Evolutionary conservation across 2,113 vertebrate species (phyloP).

Genomic region (Ciconia maguari): DNA sequence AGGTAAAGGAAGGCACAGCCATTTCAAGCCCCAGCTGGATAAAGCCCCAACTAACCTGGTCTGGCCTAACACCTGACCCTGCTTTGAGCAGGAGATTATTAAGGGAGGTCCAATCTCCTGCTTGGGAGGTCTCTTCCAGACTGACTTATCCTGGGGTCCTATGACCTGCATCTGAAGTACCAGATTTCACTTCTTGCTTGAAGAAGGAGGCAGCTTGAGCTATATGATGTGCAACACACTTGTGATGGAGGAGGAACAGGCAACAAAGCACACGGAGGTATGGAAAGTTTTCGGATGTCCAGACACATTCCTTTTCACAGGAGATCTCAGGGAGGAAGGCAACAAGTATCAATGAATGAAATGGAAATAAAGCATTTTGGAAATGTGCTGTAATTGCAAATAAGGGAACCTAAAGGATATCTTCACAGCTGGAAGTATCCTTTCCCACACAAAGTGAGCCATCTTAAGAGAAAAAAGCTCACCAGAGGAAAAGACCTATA

Average conservation of each 20-base stretch:
- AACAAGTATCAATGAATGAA: background rate
- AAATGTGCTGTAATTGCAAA: background rate
- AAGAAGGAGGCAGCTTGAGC: background rate
- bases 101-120: background rate
- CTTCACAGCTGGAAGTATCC: background rate
- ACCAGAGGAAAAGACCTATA: background rate
- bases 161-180: background rate
- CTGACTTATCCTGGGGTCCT: background rate
- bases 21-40: background rate
- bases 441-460: background rate
- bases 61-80: background rate
- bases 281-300: background rate
- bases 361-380: background rate
- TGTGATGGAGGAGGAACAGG: background rate
- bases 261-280: background rate
- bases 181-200: background rate
- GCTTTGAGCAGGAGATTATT: background rate
- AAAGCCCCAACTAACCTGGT: background rate
- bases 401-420: background rate
- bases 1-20: background rate
- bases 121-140: background rate
- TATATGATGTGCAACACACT: background rate
- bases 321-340: background rate
- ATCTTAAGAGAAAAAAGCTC: background rate
- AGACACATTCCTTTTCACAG: background rate